These are phyloP conservation scores for Todiramphus saurophagus DNA, from an alignment of 2,113 vertebrate species.

Conservation along the genomic window DNA sequence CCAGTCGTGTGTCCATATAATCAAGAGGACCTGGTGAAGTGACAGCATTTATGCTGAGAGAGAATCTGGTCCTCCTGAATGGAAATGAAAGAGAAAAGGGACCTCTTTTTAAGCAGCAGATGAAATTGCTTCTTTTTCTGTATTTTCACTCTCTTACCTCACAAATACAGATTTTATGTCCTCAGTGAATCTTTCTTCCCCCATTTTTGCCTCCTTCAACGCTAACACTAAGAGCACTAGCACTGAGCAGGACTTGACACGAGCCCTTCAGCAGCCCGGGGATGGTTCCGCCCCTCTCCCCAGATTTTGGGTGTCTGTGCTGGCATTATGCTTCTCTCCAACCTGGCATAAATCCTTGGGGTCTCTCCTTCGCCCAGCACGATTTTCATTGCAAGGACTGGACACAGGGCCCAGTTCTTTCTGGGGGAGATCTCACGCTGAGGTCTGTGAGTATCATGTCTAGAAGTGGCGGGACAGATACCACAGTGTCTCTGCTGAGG, in stretches of 20 bases:
- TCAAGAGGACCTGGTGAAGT: not conserved
- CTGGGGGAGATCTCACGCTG: not conserved
- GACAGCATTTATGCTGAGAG: not conserved
- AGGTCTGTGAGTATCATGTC: not conserved
- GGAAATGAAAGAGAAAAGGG: not conserved
- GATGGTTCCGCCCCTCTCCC: not conserved
- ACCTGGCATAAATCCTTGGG: not conserved
- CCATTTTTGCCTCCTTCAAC: not conserved
- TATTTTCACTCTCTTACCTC: not conserved
- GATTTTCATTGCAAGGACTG: not conserved
- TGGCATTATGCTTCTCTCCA: not conserved
- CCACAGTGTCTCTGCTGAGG: not conserved
- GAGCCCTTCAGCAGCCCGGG: not conserved
- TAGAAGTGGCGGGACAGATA: not conserved
- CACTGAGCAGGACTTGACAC: not conserved
- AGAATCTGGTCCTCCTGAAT: not conserved
- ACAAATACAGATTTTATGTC: not conserved
- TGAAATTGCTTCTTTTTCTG: not conserved
- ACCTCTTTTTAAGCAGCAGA: not conserved
- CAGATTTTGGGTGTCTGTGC: fast-evolving
- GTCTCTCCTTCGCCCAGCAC: not conserved
- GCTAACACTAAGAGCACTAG: not conserved
- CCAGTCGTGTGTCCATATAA: not conserved
- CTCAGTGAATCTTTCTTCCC: not conserved
- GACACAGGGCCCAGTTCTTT: not conserved